phyloP scores from a whole-genome alignment of 2,888 invertebrate genomes.

The Sinelater perroti region DNA sequence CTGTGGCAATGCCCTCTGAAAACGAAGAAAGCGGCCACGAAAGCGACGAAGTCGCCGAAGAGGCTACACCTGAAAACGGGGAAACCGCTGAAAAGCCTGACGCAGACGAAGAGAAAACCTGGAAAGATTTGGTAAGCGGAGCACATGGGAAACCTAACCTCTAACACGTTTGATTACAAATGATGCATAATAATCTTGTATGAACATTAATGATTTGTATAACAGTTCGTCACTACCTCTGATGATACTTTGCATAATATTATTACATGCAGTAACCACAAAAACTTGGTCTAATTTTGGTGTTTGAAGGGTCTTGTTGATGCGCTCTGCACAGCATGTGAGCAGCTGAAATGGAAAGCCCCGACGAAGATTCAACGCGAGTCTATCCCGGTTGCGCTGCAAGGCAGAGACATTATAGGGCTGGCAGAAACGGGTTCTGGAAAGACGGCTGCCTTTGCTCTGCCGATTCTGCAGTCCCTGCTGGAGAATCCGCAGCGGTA shows the following conservation, averaged over 20 bases:
- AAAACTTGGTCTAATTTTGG: not conserved
- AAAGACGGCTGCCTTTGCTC: slow-evolving; percentile 97
- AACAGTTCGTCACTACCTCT: slow-evolving; percentile 26
- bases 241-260: slow-evolving; percentile 2
- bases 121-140: slow-evolving; percentile 69
- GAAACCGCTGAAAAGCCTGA: slow-evolving; percentile 7
- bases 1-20: not conserved
- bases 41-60: slow-evolving; percentile 28
- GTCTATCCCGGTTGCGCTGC: slow-evolving; percentile 89
- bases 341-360: slow-evolving; percentile 89
- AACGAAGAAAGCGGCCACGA: not conserved
- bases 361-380: slow-evolving; percentile 97
- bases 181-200: slow-evolving; percentile 15
- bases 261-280: not conserved
- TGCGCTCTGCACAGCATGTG: slow-evolving; percentile 89
- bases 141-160: slow-evolving; percentile 27
- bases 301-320: slow-evolving; percentile 84
- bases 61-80: slow-evolving; percentile 21
- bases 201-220: slow-evolving; percentile 20
- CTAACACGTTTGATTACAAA: slow-evolving; percentile 6
- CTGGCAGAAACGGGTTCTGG: slow-evolving; percentile 90
- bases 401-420: slow-evolving; percentile 77
- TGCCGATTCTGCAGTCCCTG: slow-evolving; percentile 93
- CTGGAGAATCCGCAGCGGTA: slow-evolving; percentile 92
- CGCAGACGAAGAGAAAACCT: slow-evolving; percentile 57